These are phyloP conservation scores for Lithobates pipiens DNA, from an alignment of 2,797 vertebrate species.

Conservation along the genomic window DNA sequence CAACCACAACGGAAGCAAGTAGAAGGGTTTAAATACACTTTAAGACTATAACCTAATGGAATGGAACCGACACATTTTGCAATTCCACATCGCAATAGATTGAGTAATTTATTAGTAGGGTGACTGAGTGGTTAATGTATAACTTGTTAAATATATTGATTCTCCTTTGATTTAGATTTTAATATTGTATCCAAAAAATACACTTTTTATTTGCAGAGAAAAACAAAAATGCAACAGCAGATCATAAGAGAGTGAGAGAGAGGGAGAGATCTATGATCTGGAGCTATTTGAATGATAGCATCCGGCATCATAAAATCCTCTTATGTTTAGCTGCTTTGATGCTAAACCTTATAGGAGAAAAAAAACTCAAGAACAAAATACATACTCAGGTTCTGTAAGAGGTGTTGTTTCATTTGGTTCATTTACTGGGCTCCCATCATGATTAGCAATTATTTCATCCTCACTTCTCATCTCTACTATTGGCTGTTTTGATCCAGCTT, in stretches of 20 bases:
- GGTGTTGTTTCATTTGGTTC: conserved; percentile 88
- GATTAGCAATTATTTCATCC: conserved; percentile 83
- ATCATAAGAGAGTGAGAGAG: background rate
- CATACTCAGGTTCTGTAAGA: conserved; percentile 88
- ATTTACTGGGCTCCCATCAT: conserved; percentile 84
- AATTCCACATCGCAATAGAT: background rate
- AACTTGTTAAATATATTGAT: background rate
- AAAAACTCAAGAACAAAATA: conserved; percentile 52
- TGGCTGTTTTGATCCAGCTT: conserved; percentile 86
- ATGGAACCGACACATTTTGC: background rate
- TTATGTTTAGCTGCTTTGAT: conserved; percentile 14
- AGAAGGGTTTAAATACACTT: too few species aligned
- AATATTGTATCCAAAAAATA: background rate
- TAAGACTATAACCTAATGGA: too few species aligned
- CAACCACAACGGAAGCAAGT: too few species aligned
- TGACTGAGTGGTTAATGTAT: background rate
- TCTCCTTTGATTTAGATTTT: background rate
- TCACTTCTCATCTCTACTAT: conserved; percentile 88
- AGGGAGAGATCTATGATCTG: background rate
- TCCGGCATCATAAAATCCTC: background rate
- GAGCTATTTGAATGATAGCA: background rate
- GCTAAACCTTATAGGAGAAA: conserved; percentile 1
- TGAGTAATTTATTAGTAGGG: background rate
- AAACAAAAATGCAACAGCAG: background rate
- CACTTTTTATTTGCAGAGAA: background rate